These are phyloP conservation scores for Subanguina moxae DNA, from an alignment of 1,140 invertebrate genomes.

Conservation along the genomic window DNA sequence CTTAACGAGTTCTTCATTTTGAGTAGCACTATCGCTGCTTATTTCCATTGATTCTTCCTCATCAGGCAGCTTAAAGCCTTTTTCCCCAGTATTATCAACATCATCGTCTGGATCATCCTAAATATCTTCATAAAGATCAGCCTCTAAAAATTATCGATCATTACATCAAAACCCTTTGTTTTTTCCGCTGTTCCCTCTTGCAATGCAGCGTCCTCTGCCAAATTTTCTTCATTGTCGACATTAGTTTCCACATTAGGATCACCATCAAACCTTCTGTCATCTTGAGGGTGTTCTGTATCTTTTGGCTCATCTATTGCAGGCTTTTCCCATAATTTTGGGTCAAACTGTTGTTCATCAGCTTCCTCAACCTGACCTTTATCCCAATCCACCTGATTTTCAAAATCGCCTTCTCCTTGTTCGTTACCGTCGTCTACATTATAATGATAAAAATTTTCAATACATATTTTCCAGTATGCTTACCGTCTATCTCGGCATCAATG, in stretches of 20 bases:
- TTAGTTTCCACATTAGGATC: not conserved
- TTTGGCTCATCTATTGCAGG: slow-evolving; percentile 7
- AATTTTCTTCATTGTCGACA: not conserved
- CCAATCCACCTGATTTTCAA: slow-evolving; percentile 57
- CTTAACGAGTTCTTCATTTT: too few relatives aligned
- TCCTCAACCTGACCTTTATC: slow-evolving; percentile 61
- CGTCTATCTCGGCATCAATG: slow-evolving; percentile 42
- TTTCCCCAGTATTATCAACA: not conserved
- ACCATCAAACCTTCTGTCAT: not conserved
- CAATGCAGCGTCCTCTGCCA: not conserved
- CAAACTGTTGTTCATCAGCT: slow-evolving; percentile 53
- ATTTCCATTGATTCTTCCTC: not conserved
- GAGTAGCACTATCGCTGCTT: too few relatives aligned
- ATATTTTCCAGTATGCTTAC: slow-evolving; percentile 45
- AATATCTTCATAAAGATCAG: not conserved
- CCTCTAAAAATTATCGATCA: too few relatives aligned
- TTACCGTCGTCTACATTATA: slow-evolving; percentile 19
- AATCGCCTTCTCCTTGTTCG: slow-evolving; percentile 45
- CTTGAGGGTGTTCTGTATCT: slow-evolving; percentile 6
- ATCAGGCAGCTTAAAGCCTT: not conserved
- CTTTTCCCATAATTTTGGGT: slow-evolving; percentile 56
- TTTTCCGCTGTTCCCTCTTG: not conserved
- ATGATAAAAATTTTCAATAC: slow-evolving; percentile 7
- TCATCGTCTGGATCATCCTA: not conserved
- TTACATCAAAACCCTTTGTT: too few relatives aligned